Conservation (phyloP, 1,140 invertebrate species). For the Drosophila murphyi region DNA sequence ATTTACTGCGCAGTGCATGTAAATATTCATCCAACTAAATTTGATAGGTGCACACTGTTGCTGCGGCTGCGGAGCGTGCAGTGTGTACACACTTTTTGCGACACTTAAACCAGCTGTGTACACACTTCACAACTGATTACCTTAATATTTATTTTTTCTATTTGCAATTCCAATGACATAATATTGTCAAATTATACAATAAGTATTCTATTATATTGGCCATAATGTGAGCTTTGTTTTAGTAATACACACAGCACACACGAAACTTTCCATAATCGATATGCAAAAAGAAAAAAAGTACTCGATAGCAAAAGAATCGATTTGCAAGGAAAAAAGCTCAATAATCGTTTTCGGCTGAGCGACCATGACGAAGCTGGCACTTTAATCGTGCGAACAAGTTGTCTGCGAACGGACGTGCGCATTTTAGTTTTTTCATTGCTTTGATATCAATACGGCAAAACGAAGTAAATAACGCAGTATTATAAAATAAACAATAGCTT, state of each 20-base stretch:
- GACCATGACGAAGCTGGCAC: slow-evolving; percentile 3
- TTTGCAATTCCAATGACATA: slow-evolving; percentile 8
- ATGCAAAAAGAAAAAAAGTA: background rate
- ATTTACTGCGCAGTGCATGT: slow-evolving; percentile 46
- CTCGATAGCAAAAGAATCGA: slow-evolving; percentile 26
- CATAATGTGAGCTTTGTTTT: background rate
- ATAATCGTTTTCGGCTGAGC: slow-evolving; percentile 7
- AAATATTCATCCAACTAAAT: slow-evolving; percentile 29
- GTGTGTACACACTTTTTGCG: slow-evolving; percentile 24
- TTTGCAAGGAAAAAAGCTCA: slow-evolving; percentile 15
- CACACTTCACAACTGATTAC: slow-evolving; percentile 27
- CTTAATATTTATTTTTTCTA: slow-evolving; percentile 10
- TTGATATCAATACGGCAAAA: slow-evolving; percentile 37
- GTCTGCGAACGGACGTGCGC: slow-evolving; percentile 76
- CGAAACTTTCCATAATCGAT: slow-evolving; percentile 2
- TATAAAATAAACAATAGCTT: slow-evolving; percentile 41
- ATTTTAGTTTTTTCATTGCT: slow-evolving; percentile 53
- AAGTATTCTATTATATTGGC: too few relatives aligned
- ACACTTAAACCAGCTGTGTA: slow-evolving; percentile 18
- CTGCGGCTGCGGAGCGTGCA: background rate
- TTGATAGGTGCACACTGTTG: slow-evolving; percentile 24
- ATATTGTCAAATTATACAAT: background rate
- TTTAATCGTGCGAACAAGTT: slow-evolving; percentile 71
- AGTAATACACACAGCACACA: background rate
- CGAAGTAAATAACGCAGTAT: slow-evolving; percentile 54